These are phyloP conservation scores for Anthoscopus minutus DNA, from an alignment of 2,113 vertebrate species.

Conservation along the genomic window DNA sequence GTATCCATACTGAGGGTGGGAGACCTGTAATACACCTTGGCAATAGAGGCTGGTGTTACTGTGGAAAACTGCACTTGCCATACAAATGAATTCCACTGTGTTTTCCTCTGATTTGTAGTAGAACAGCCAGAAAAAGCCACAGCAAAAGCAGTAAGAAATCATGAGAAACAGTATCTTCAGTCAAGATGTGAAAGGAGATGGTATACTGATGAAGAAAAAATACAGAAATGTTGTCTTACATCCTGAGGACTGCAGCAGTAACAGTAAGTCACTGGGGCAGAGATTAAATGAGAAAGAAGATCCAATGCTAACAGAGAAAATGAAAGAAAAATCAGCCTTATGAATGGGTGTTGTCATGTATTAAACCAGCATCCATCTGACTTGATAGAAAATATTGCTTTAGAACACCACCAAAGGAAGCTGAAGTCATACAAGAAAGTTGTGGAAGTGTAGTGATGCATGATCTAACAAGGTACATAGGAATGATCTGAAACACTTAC, in stretches of 20 bases:
- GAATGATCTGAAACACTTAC: background rate
- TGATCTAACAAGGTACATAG: background rate
- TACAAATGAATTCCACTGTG: background rate
- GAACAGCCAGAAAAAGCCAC: background rate
- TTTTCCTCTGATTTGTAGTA: background rate
- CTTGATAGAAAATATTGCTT: background rate
- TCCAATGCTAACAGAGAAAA: background rate
- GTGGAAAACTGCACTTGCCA: background rate
- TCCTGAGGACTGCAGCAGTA: background rate
- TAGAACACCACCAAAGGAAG: background rate
- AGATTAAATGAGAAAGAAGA: background rate
- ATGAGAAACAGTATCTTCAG: background rate
- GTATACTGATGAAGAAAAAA: background rate
- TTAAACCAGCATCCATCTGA: background rate
- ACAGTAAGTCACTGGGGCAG: conserved; percentile 2
- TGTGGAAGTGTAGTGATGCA: background rate
- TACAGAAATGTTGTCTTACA: background rate
- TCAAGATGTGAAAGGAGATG: background rate
- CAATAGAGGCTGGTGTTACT: background rate
- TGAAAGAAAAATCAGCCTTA: background rate
- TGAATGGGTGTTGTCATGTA: background rate
- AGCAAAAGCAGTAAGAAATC: background rate
- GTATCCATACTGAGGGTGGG: background rate
- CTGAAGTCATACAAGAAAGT: background rate
- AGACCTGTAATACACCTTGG: background rate